These are phyloP conservation scores for Helostoma temminkii DNA, from an alignment of 2,797 vertebrate genomes.

Conservation along the genomic window DNA sequence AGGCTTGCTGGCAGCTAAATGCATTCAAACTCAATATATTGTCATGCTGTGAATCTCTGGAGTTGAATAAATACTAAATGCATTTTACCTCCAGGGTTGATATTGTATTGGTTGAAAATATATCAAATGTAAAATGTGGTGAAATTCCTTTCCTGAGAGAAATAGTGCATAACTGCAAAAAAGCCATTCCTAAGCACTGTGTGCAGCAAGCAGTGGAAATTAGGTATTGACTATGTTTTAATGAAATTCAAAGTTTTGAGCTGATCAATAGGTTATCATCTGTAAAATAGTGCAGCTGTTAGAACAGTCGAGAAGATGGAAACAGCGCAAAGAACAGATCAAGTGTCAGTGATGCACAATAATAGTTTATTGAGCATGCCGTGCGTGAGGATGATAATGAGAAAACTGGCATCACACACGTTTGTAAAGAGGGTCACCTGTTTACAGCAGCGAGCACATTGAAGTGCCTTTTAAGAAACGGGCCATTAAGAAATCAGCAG, in stretches of 20 bases:
- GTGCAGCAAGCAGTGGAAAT: slow-evolving; percentile 84
- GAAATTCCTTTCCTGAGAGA: slow-evolving; percentile 59
- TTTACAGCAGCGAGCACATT: slow-evolving; percentile 63
- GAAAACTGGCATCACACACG: slow-evolving; percentile 47
- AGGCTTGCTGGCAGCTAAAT: slow-evolving; percentile 78
- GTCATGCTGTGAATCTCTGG: slow-evolving; percentile 59
- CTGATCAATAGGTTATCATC: slow-evolving; percentile 85
- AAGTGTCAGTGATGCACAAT: slow-evolving; percentile 66
- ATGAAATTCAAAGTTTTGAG: slow-evolving; percentile 88
- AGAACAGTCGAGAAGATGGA: slow-evolving; percentile 54
- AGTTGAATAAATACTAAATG: slow-evolving; percentile 68
- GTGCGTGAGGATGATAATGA: slow-evolving; percentile 57
- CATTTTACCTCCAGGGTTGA: slow-evolving; percentile 62
- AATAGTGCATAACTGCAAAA: slow-evolving; percentile 70
- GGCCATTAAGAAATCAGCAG: slow-evolving; percentile 82
- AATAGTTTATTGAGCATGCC: slow-evolving; percentile 66
- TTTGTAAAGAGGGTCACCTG: slow-evolving; percentile 81
- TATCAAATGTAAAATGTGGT: slow-evolving; percentile 62
- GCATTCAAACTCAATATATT: slow-evolving; percentile 69
- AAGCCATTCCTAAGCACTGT: slow-evolving; percentile 70
- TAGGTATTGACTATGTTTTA: slow-evolving; percentile 86
- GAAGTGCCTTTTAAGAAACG: slow-evolving; percentile 79
- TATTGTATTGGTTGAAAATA: slow-evolving; percentile 60
- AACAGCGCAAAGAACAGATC: slow-evolving; percentile 68
- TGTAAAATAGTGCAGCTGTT: slow-evolving; percentile 83